Conservation (phyloP, 92 coral and sea anemone genomes). For the Siderastrea radians region DNA sequence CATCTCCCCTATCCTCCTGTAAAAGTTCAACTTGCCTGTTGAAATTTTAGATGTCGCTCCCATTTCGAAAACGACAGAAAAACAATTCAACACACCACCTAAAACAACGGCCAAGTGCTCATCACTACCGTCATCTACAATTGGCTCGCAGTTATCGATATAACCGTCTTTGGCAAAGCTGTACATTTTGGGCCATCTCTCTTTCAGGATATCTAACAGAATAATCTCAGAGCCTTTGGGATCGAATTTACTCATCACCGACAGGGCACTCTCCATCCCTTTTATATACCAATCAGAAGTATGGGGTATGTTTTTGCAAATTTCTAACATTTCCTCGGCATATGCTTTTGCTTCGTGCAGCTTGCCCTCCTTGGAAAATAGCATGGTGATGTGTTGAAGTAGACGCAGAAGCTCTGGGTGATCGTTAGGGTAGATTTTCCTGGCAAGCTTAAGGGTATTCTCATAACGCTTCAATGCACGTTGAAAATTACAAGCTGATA, state of each 20-base stretch:
- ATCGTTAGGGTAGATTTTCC: neutral
- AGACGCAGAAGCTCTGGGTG: neutral
- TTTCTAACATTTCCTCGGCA: neutral
- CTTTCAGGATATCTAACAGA: neutral
- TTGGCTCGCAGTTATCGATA: neutral
- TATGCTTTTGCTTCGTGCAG: neutral
- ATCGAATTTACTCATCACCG: neutral
- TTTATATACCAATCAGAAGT: neutral
- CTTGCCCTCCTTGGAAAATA: neutral
- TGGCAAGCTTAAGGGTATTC: constrained; percentile 4
- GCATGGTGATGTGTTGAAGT: neutral
- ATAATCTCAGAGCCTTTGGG: neutral
- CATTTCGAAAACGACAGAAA: neutral
- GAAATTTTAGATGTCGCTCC: too few species aligned
- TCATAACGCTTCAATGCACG: neutral
- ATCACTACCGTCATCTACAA: constrained; percentile 3
- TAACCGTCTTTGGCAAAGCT: neutral
- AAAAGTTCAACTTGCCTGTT: neutral
- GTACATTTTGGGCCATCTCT: constrained; percentile 17
- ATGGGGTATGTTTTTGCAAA: neutral
- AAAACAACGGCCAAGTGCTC: neutral
- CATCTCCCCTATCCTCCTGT: neutral
- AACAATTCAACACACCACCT: neutral
- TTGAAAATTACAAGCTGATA: constrained; percentile 5
- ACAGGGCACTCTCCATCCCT: neutral